Percentiles rank a stretch among this genome's conserved stretches.
phyloP scores from a whole-genome alignment of 1,140 invertebrate genomes.

The Chrysopa pallens region DNA sequence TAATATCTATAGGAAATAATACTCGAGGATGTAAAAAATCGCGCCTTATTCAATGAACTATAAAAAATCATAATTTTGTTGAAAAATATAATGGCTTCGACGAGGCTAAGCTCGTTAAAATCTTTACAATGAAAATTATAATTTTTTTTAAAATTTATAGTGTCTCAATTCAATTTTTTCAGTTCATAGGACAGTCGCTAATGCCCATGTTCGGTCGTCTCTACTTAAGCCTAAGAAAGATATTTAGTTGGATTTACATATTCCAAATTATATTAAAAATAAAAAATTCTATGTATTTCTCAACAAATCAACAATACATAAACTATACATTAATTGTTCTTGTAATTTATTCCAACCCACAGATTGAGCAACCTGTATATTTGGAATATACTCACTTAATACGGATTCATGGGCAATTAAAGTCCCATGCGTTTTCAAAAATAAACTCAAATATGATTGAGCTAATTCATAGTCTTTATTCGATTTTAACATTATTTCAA shows the following conservation, averaged over 20 bases:
- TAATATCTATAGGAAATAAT: too few relatives aligned
- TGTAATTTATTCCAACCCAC: conserved; percentile 48
- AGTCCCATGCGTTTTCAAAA: conserved; percentile 70
- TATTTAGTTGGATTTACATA: not conserved
- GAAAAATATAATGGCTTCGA: too few relatives aligned
- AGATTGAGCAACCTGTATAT: conserved; percentile 35
- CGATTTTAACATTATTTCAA: conserved; percentile 49
- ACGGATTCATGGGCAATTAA: conserved; percentile 34
- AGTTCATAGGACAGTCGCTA: too few relatives aligned
- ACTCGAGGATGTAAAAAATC: too few relatives aligned
- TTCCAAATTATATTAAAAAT: conserved; percentile 1
- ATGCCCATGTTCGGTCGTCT: too few relatives aligned
- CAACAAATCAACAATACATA: conserved; percentile 56
- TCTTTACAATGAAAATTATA: too few relatives aligned
- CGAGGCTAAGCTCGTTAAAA: too few relatives aligned
- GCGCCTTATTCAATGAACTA: too few relatives aligned
- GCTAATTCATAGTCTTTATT: conserved; percentile 82
- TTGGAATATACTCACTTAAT: conserved; percentile 34
- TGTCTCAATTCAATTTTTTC: too few relatives aligned
- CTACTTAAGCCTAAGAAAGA: too few relatives aligned
- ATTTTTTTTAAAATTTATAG: too few relatives aligned
- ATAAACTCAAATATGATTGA: conserved; percentile 80
- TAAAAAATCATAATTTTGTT: too few relatives aligned
- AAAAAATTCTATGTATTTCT: conserved; percentile 39
- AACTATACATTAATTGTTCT: conserved; percentile 51